Evolutionary conservation across 2,797 vertebrate species (phyloP), one percentile per base, ranked within the genome.

Genomic region (Rhinatrema bivittatum): DNA sequence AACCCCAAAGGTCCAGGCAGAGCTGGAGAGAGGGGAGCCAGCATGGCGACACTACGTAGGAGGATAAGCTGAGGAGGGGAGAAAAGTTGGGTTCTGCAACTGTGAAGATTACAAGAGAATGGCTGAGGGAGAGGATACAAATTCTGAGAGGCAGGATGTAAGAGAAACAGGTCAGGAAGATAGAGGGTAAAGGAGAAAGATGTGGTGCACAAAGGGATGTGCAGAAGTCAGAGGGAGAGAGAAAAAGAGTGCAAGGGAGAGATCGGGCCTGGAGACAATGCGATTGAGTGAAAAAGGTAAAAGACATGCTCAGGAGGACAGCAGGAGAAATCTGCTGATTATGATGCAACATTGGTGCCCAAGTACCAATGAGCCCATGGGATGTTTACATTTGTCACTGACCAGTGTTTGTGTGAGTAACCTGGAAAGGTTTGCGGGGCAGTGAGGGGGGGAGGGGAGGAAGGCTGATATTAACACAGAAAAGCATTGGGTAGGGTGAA

Each of bases 11-110:
- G 29, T 16, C 25, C 36, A 37, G 42, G 37, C 20, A 20, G 5
- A 2, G 23, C 35, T 29, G 32, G n/a, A 20, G 10, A 36, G 32
- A 32, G 4, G 29, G 6, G 39, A 29, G 36, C 34, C 49, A 18
- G 35, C 41, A 2, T 9, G 20, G 3, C 1, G 14, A 3, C 3
- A 25, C 16, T 1, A 9, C 11, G 36, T 23, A 23, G 12, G 16
- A 1, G 5, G 7, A 39, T n/a, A 39, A 29, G 36, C 34, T 45
- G 18, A 35, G 41, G 2, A 9, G 20, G 3, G 1, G 14, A 3
- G 3, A 26, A 5, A 7, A 39, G 16, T 6, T 16, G 14, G 27
- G 25, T 24, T 29, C 4, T 17, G 10, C 3, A 1, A 21, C 4
- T 7, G 2, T 0, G 0, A 9, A 3, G 15, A 35, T 23, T 32